Conservation (phyloP, 2,797 vertebrate species). For the Acrocephalus scirpaceus region DNA sequence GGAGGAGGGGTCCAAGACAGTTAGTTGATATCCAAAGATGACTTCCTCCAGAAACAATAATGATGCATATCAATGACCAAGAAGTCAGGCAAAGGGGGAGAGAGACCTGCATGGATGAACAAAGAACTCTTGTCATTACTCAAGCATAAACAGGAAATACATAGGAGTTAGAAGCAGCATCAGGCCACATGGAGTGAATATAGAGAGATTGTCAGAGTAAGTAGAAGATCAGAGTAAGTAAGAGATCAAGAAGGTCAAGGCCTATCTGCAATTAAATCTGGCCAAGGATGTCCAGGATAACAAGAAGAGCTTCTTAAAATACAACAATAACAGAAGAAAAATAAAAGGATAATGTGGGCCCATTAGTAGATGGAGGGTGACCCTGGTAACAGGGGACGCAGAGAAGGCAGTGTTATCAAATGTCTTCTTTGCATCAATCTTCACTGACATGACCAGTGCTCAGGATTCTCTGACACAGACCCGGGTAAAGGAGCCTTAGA, state of each 20-base stretch:
- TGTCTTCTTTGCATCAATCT: neutral
- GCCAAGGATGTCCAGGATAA: neutral
- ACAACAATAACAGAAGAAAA: neutral
- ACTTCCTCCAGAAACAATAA: neutral
- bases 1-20: neutral
- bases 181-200: neutral
- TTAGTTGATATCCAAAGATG: neutral
- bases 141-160: neutral
- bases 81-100: neutral
- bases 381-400: fast-evolving
- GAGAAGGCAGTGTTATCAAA: neutral
- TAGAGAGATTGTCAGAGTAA: neutral
- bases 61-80: neutral
- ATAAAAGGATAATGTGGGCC: neutral
- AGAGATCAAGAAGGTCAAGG: neutral
- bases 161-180: neutral
- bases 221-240: neutral
- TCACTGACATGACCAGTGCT: too few species aligned
- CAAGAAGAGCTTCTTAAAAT: neutral
- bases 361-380: neutral
- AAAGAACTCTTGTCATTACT: neutral
- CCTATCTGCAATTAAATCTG: neutral
- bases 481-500: neutral
- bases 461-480: neutral
- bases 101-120: neutral